Evolutionary conservation across 2,888 invertebrate species (phyloP), one percentile per base, ranked within the genome.

Genomic region (Mythimna ferrago): DNA sequence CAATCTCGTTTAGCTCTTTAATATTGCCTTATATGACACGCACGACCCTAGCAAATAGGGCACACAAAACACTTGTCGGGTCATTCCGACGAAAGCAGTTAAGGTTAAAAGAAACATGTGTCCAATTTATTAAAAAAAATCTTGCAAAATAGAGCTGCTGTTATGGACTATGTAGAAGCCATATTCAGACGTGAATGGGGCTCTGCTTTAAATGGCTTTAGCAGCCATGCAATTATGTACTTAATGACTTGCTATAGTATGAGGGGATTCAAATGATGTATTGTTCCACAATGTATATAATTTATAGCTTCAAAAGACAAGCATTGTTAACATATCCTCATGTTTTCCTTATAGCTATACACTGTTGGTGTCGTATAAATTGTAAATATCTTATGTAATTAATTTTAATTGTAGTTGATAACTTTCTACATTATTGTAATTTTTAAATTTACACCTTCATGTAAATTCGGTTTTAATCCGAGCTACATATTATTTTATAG

Each of bases 311-410:
- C 71, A 80, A 76, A 73, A 83, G 73, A 84, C 69, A 68, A 71
- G 35, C 65, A 66, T 78, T 78, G 71, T 72, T 78, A 66, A 84
- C 81, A 83, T 83, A 85, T 84, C 86, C 83, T 54, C 41, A 85
- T 80, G 84, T 83, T 84, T 84, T 84, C 86, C 81, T 69, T 74
- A 57, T 71, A 82, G 68, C 60, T 74, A 67, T 61, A 82, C 14
- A 14, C 70, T 70, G 53, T 74, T 73, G 65, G 58, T 71, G 71
- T 71, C 51, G 53, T 75, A 65, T 67, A 64, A 68, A 72, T 80
- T 84, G 84, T 84, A 84, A 81, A 84, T 84, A 86, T 75, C 80
- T 75, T 71, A 75, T 85, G 65, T 85, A 77, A 83, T 76, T 78
- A 62, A 71, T 81, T 78, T 66, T 65, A 73, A 75, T 63, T 65